phyloP scores from a whole-genome alignment of 2,797 vertebrate genomes.

The Leptoclinus maculatus region DNA sequence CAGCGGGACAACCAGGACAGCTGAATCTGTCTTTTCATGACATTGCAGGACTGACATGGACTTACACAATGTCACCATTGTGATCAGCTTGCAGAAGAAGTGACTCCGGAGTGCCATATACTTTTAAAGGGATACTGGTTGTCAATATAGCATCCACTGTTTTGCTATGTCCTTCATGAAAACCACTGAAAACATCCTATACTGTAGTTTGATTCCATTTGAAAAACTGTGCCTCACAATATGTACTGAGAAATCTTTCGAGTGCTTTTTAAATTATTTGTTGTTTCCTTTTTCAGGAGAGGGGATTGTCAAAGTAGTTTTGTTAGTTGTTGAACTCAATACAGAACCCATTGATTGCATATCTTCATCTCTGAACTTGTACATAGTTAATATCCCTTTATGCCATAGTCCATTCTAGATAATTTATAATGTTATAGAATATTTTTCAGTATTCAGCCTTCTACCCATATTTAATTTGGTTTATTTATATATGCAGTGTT shows the following conservation, averaged over 20 bases:
- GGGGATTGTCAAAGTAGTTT: conserved; percentile 64
- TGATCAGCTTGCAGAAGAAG: conserved; percentile 51
- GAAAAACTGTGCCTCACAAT: conserved; percentile 76
- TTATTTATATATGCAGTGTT: conserved; percentile 95
- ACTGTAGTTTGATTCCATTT: conserved; percentile 85
- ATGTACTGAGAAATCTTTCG: conserved; percentile 78
- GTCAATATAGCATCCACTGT: conserved; percentile 61
- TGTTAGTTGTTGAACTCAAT: conserved; percentile 66
- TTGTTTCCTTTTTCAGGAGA: conserved; percentile 58
- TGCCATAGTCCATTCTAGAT: conserved; percentile 78
- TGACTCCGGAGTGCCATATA: conserved; percentile 73
- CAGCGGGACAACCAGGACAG: conserved; percentile 48
- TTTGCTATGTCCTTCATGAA: conserved; percentile 73
- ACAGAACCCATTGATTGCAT: conserved; percentile 69
- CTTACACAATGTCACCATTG: conserved; percentile 19
- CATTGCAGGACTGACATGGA: conserved; percentile 52
- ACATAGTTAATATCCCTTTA: conserved; percentile 80
- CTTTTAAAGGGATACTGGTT: conserved; percentile 83
- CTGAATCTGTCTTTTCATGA: conserved; percentile 51
- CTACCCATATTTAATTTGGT: conserved; percentile 97
- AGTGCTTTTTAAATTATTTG: conserved; percentile 84
- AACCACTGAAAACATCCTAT: conserved; percentile 84
- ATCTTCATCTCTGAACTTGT: conserved; percentile 75
- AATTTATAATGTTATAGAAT: conserved; percentile 87
- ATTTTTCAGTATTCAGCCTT: conserved; percentile 95